Percentiles rank a stretch among this genome's conserved stretches.
Conservation (phyloP, 2,888 invertebrate genomes). For the Tachina fera region DNA sequence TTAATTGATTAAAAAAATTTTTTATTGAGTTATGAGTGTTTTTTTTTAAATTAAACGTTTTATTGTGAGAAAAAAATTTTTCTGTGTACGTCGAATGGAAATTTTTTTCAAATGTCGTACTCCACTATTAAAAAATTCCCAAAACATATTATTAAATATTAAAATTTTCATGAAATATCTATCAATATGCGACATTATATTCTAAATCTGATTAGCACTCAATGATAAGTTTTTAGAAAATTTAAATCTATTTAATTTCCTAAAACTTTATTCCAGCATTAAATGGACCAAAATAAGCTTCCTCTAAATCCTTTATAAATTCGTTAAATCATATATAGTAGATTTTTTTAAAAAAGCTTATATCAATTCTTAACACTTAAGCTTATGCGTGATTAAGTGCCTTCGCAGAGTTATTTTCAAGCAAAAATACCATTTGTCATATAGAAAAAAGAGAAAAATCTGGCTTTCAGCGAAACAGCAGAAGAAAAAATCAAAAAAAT, state of each 20-base stretch:
- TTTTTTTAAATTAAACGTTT: too few species aligned
- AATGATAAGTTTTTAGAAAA: not conserved
- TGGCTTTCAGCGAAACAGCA: slow-evolving; percentile 2
- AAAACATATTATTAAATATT: too few species aligned
- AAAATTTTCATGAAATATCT: too few species aligned
- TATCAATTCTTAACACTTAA: slow-evolving; percentile 22
- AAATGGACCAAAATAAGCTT: not conserved
- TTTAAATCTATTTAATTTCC: not conserved
- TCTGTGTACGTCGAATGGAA: too few species aligned
- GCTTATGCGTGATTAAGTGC: slow-evolving; percentile 12
- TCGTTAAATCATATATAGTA: slow-evolving; percentile 6
- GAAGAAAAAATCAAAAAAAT: not conserved
- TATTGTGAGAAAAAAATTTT: too few species aligned
- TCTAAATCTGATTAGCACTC: not conserved
- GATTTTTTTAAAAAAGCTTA: slow-evolving; percentile 30
- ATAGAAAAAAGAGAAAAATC: not conserved
- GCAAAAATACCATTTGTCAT: slow-evolving; percentile 13
- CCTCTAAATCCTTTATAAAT: not conserved
- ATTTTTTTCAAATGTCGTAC: too few species aligned
- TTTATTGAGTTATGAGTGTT: too few species aligned
- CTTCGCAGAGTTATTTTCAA: not conserved
- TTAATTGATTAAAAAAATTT: too few species aligned
- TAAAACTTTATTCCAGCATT: not conserved
- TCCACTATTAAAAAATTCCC: too few species aligned
- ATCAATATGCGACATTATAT: too few species aligned